Evolutionary conservation across 1,140 invertebrate species (phyloP), one percentile per base, ranked within the genome.

Genomic region (Pissodes strobi): DNA sequence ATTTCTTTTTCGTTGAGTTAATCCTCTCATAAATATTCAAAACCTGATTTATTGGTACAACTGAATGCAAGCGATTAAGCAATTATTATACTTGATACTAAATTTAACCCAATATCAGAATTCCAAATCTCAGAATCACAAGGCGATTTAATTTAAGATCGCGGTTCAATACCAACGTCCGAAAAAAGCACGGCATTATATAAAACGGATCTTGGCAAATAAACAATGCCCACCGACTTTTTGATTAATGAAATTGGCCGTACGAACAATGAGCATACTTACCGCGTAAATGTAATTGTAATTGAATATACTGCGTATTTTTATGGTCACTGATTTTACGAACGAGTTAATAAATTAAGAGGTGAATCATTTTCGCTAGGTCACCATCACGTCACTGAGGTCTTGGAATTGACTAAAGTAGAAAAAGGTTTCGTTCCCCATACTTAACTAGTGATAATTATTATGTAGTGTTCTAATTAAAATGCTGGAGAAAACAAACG

Each of bases 241-340:
- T 17, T 41, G 38, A 41, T 41, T 15, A 41, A 41, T 41, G n/a
- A 5, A 41, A 41, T 17, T 41, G 38, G 2, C 15, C 38, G 38
- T 8, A 13, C 15, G 17, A 41, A 41, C 38, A 41, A n/a, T 2
- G 38, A 17, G 17, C 15, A 2, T 6, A 41, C 38, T 13, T 17
- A 5, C 38, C 15, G 38, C 38, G 38, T 41, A 17, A 13, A 1
- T 15, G 38, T 41, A 41, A 41, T 41, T 41, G 38, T 13, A 41
- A 13, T 41, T 41, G 38, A 41, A 41, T 41, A 41, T 41, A 13
- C 15, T 17, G n/a, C 15, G 38, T 41, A 41, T 41, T 41, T 41
- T 41, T 41, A 41, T 41, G 17, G 17, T n/a, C 38, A n/a, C 38
- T 13, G 8, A 17, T 12, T 41, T 41, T 41, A 41, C 38, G 0